These are phyloP conservation scores for Phyllostomus discolor DNA, from an alignment of 2,113 vertebrate genomes.

Conservation along the genomic window DNA sequence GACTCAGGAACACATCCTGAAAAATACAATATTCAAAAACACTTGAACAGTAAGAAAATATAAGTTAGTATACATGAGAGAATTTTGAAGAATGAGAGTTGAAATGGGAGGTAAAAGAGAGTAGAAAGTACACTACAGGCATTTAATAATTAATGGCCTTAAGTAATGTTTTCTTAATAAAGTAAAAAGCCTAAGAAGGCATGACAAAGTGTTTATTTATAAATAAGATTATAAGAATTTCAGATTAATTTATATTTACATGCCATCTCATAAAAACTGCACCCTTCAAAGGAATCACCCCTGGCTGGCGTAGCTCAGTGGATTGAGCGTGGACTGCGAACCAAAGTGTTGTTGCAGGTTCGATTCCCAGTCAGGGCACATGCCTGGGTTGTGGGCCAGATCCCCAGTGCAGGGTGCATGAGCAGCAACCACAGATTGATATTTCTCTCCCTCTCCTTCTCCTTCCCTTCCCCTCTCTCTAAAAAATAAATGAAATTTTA, in stretches of 20 bases:
- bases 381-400: too few relatives aligned
- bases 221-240: not conserved
- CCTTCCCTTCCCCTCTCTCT: too few relatives aligned
- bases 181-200: constrained; percentile 1
- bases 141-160: constrained; percentile 19
- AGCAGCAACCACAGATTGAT: too few relatives aligned
- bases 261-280: not conserved
- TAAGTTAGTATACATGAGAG: not conserved
- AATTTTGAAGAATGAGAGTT: not conserved
- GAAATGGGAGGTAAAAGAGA: not conserved
- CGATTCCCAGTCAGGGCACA: too few relatives aligned
- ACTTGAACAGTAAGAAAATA: not conserved
- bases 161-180: constrained; percentile 14
- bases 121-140: not conserved
- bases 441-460: too few relatives aligned
- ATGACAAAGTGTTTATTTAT: not conserved
- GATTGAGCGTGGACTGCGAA: too few relatives aligned
- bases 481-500: too few relatives aligned
- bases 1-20: not conserved
- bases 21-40: not conserved
- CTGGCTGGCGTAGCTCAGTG: too few relatives aligned
- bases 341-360: too few relatives aligned
- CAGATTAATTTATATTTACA: not conserved
- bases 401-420: too few relatives aligned
- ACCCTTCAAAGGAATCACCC: not conserved